Conservation (phyloP, 2,113 vertebrate genomes). For the Anarhynchus alexandrinus region DNA sequence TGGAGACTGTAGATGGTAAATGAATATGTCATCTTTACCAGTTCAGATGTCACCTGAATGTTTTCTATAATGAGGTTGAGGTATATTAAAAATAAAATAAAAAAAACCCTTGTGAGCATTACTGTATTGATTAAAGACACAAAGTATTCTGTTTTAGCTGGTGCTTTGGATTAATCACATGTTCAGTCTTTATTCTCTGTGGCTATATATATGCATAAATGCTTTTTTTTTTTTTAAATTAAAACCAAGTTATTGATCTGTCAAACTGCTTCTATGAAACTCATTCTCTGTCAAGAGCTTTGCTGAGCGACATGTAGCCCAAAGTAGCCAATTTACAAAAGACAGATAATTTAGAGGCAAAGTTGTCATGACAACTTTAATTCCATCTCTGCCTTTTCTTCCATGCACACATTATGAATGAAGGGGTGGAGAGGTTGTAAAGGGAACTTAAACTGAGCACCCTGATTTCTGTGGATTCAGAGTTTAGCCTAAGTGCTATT, state of each 20-base stretch:
- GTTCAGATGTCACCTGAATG: background rate
- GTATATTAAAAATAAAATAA: background rate
- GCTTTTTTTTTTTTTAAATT: background rate
- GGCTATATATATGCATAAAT: background rate
- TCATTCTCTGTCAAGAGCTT: background rate
- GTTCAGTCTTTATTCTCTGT: background rate
- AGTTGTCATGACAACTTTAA: constrained; percentile 57
- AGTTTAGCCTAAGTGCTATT: background rate
- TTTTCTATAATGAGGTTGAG: background rate
- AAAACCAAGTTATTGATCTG: background rate
- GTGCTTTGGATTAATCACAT: background rate
- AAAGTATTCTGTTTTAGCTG: background rate
- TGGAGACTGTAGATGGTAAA: background rate
- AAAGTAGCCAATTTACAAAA: constrained; percentile 17
- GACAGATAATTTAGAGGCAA: constrained; percentile 4
- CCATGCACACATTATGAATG: background rate
- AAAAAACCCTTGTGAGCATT: background rate
- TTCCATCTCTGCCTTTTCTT: background rate
- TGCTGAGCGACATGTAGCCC: background rate
- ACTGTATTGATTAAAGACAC: background rate
- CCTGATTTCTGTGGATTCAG: background rate
- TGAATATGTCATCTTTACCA: background rate
- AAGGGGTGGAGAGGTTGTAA: background rate
- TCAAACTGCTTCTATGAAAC: background rate
- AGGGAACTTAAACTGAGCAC: background rate